Conservation (phyloP, 2,797 vertebrate genomes). For the Crenuchus spilurus region DNA sequence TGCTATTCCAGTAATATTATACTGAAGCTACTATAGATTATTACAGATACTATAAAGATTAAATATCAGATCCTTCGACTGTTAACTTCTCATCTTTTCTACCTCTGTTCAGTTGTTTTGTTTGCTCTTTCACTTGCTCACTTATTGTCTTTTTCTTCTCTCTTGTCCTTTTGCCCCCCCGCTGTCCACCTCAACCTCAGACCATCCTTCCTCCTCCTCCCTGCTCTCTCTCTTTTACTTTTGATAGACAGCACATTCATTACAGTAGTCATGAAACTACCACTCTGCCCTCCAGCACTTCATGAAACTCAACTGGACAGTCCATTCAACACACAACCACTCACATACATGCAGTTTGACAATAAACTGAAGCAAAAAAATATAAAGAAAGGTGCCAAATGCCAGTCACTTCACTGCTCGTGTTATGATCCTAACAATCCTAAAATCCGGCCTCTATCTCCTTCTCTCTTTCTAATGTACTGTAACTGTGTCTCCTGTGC, state of each 20-base stretch:
- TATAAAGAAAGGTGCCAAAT: conserved; percentile 32
- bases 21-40: too few species aligned
- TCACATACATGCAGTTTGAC: conserved; percentile 15
- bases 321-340: conserved; percentile 31
- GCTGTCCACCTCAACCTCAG: not conserved
- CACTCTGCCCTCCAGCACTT: conserved; percentile 26
- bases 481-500: conserved; percentile 28
- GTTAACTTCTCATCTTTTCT: not conserved
- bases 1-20: too few species aligned
- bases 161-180: not conserved
- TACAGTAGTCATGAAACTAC: conserved; percentile 31
- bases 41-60: too few species aligned
- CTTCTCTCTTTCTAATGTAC: conserved; percentile 8
- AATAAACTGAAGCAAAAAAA: conserved; percentile 20
- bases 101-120: not conserved
- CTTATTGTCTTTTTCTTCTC: not conserved
- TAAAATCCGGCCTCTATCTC: conserved; percentile 28
- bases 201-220: not conserved
- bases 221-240: not conserved
- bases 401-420: conserved; percentile 32
- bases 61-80: too few species aligned
- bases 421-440: conserved; percentile 36
- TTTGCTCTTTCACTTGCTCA: not conserved
- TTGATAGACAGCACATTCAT: conserved; percentile 43
- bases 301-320: conserved; percentile 17